A percentile compares a stretch with the other conserved stretches of the same genome.
These are phyloP conservation scores for Eledona agricola DNA, from an alignment of 2,888 invertebrate genomes.

Conservation along the genomic window DNA sequence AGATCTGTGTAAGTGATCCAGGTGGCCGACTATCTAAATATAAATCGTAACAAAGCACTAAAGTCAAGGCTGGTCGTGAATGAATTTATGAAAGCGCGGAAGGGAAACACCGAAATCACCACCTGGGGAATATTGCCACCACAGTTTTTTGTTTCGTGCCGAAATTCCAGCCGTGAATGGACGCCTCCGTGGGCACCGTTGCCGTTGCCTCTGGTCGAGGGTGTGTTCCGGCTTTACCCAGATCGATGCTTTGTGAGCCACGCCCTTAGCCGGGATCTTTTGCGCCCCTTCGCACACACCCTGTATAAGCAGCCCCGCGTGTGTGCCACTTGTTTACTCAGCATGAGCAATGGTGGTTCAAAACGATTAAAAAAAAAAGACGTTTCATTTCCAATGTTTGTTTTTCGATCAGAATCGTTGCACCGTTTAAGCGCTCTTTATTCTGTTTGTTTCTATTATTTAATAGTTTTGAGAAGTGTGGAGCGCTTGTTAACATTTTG, in stretches of 20 bases:
- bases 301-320: conserved; percentile 31
- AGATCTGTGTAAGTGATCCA: no score
- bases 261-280: conserved; percentile 52
- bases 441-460: conserved; percentile 21
- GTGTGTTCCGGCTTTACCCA: conserved; percentile 38
- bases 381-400: no score
- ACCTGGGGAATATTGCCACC: no score
- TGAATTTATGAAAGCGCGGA: no score
- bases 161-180: no score
- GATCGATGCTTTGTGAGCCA: conserved; percentile 53
- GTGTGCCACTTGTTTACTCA: conserved; percentile 23
- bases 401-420: conserved; percentile 10
- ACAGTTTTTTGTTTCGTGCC: no score
- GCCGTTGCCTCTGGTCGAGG: conserved; percentile 24
- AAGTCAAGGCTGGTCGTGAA: no score
- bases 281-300: conserved; percentile 38
- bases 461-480: conserved; percentile 6
- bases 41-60: no score
- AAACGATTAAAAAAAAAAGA: conserved; percentile 1
- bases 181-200: no score
- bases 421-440: conserved; percentile 15
- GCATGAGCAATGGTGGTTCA: conserved; percentile 24
- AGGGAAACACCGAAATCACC: no score
- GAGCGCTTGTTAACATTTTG: conserved; percentile 7
- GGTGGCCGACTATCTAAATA: no score